Evolutionary conservation across 2,797 vertebrate genomes (phyloP), one percentile per base, ranked within the genome.

Genomic region (Macroramphosus scolopax): DNA sequence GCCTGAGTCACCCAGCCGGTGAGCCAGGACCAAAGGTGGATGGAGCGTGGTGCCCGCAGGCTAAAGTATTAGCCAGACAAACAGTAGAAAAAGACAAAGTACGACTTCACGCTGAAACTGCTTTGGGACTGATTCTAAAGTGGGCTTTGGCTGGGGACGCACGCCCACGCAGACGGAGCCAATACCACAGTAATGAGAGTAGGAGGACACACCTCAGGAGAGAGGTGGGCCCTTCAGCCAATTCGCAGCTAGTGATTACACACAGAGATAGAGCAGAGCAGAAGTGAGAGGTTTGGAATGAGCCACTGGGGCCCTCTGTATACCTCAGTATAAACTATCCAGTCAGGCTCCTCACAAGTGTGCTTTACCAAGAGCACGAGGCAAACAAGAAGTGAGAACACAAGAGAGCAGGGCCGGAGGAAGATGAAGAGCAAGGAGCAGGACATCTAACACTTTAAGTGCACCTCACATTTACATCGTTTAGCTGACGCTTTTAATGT

Each of bases 141-240:
- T 57, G 40, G 53, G 65, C 51, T 72, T 63, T 55, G 51, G 46
- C 48, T 51, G 30, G 40, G 22, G 15, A 46, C 40, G 39, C 42
- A 49, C 49, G 55, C 41, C 18, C 44, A 36, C 33, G 52, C 44
- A 36, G 34, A 12, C 28, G 37, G 50, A 68, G 62, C 51, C 54
- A 49, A 2, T 20, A 67, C 56, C 63, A 65, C 56, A 68, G 62
- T 78, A 86, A 82, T 84, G 82, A 85, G 83, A 82, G 75, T 66
- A 86, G 65, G 76, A 87, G 82, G 82, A 86, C 83, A 77, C 77
- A 72, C 65, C 84, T 82, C 78, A 65, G 63, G 84, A 82, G 84
- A 80, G 74, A 62, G 39, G 15, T 51, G 20, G 72, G 68, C 58
- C 75, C 75, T 85, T 78, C 71, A 82, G 80, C 80, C 67, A 79